Percentiles rank a stretch among this genome's conserved stretches.
These are phyloP conservation scores for honey bee (Apis mellifera) DNA, from an alignment of 1,140 invertebrate species.

Conservation along the genomic window DNA sequence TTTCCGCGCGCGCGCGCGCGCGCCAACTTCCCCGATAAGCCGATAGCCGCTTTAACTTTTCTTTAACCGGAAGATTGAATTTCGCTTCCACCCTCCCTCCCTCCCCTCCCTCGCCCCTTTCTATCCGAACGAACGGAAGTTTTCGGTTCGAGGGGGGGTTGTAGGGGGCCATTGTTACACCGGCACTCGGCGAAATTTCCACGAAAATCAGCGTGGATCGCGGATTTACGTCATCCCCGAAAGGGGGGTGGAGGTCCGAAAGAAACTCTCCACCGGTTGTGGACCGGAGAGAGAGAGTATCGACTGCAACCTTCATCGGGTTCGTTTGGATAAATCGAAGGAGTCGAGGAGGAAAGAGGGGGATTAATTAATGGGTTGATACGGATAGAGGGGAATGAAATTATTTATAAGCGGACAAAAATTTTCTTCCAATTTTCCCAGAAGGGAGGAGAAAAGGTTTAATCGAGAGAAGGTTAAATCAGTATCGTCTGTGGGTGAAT, in stretches of 20 bases:
- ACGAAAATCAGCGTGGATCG: slow-evolving; percentile 55
- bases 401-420: no score
- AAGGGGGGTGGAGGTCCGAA: background rate
- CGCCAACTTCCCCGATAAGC: slow-evolving; percentile 62
- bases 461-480: no score
- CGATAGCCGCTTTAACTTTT: slow-evolving; percentile 65
- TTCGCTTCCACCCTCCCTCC: slow-evolving; percentile 12
- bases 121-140: slow-evolving; percentile 11
- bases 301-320: slow-evolving; percentile 3
- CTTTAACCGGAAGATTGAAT: slow-evolving; percentile 66
- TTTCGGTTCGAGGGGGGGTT: slow-evolving; percentile 43
- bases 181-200: slow-evolving; percentile 55
- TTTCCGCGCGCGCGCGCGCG: slow-evolving; percentile 53
- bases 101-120: background rate
- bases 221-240: slow-evolving; percentile 46
- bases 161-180: slow-evolving; percentile 53
- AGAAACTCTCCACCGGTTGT: background rate
- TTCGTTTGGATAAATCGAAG: no score
- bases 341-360: no score
- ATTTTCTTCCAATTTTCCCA: no score
- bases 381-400: no score
- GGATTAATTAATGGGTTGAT: no score
- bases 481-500: no score
- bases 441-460: no score
- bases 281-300: background rate